A percentile compares a stretch with the other conserved stretches of the same genome.
phyloP scores from a whole-genome alignment of 2,113 vertebrate species.

The human region DNA sequence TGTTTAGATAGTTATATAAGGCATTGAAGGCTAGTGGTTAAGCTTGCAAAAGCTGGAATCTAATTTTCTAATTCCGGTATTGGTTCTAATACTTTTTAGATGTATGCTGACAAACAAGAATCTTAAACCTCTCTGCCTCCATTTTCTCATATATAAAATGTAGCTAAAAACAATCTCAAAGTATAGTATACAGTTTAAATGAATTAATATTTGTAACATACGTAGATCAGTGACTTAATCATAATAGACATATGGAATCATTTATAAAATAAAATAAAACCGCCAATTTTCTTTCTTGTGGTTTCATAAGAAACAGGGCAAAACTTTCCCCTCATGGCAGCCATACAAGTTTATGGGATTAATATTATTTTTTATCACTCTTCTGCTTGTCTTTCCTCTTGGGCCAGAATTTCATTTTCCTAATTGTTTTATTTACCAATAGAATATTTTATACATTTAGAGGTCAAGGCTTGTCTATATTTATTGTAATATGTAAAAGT shows the following conservation, averaged over 20 bases:
- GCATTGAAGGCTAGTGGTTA: neutral
- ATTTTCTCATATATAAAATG: neutral
- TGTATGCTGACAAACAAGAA: neutral
- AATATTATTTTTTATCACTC: too few species aligned
- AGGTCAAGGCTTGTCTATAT: too few species aligned
- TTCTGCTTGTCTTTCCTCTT: too few species aligned
- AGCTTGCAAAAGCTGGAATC: neutral
- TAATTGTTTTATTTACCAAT: too few species aligned
- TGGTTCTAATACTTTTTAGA: neutral
- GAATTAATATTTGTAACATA: neutral
- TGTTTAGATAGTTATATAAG: neutral
- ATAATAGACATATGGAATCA: neutral
- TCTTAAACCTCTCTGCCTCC: neutral
- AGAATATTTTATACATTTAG: too few species aligned
- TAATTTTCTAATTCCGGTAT: neutral
- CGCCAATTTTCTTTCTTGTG: neutral
- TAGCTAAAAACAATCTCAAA: neutral
- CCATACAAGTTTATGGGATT: too few species aligned
- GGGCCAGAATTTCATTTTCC: too few species aligned
- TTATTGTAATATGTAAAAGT: too few species aligned
- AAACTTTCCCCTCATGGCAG: neutral
- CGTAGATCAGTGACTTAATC: neutral
- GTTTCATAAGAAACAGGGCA: neutral
- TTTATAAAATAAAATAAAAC: neutral
- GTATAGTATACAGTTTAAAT: neutral